Percentiles rank a stretch among this genome's conserved stretches.
These are phyloP conservation scores for Caenorhabditis tropicalis DNA, from an alignment of 1,140 invertebrate species.

Conservation along the genomic window DNA sequence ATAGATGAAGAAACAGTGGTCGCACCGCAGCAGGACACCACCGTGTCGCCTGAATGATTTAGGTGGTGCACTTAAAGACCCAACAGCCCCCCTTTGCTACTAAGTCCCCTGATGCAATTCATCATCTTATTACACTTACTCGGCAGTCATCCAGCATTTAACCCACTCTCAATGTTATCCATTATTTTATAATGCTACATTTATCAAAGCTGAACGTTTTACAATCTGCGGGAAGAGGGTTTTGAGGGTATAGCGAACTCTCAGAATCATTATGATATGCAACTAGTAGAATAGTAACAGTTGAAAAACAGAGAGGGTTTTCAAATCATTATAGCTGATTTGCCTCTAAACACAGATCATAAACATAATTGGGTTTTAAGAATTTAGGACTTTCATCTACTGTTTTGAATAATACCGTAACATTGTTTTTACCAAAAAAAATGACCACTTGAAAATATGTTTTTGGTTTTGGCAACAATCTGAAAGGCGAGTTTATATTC, in stretches of 20 bases:
- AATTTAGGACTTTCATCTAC: too few relatives aligned
- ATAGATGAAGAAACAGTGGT: constrained; percentile 43
- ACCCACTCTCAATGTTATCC: constrained; percentile 23
- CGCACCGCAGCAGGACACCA: constrained; percentile 30
- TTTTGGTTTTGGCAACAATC: neutral
- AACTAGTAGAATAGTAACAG: too few relatives aligned
- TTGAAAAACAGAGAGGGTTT: too few relatives aligned
- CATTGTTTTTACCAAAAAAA: too few relatives aligned
- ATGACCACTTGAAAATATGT: too few relatives aligned
- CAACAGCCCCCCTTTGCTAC: neutral
- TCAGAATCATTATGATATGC: neutral
- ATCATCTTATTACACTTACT: constrained; percentile 44
- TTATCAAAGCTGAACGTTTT: neutral
- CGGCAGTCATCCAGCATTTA: constrained; percentile 34
- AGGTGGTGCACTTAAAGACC: constrained; percentile 37
- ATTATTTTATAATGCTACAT: constrained; percentile 34
- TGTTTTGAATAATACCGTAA: too few relatives aligned
- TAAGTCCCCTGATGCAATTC: constrained; percentile 28
- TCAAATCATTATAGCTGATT: too few relatives aligned
- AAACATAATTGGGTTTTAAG: too few relatives aligned
- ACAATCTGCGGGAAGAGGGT: neutral
- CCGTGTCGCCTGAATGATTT: constrained; percentile 30
- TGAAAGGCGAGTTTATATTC: too few relatives aligned
- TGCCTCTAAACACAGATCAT: too few relatives aligned
- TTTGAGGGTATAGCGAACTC: neutral